Base-by-base conservation (phyloP, 2,113 vertebrate genomes). In the Carassius carassius region DNA sequence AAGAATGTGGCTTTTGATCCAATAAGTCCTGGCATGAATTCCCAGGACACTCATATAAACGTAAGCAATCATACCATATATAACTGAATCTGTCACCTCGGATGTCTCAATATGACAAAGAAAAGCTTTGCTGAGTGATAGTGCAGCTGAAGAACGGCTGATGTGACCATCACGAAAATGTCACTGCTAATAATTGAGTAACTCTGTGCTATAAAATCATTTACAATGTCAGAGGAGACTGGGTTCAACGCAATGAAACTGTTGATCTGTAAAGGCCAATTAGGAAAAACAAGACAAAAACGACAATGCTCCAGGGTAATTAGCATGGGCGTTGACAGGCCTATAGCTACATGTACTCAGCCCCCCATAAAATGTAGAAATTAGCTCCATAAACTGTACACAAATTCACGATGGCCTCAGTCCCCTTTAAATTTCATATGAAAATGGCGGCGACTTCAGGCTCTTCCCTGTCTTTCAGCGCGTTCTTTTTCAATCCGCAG, bases 261-360 rank as follows among this genome's bases (percentile, higher is more conserved):
- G n/a, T 44, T n/a, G 56, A 73, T 60, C 65, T 80, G 54, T 73
- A 79, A 85, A 85, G 51, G 76, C 73, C 54, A 85, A 85, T 72
- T 62, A 67, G 35, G 76, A 29, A 56, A 78, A 79, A 72, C 21
- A 56, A 21, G 67, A 84, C 75, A 51, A 41, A n/a, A 67, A 60
- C 16, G 25, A 84, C 21, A 44, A 25, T 44, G 63, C n/a, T 69
- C 58, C 21, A 62, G 35, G 49, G 41, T 70, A 78, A 84, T 84
- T 65, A 69, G 58, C 35, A 37, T 37, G 35, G 35, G 35, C 35
- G 35, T 37, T 3, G 5, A 3, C 5, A 37, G 35, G 29, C 29
- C 29, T 29, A 29, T 29, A 29, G 29, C 29, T 29, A 29, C 29
- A 29, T 29, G 29, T 29, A 29, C 29, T 29, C 29, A 29, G 29